phyloP scores from a whole-genome alignment of 1,140 invertebrate genomes.

The Papilio xuthus region DNA sequence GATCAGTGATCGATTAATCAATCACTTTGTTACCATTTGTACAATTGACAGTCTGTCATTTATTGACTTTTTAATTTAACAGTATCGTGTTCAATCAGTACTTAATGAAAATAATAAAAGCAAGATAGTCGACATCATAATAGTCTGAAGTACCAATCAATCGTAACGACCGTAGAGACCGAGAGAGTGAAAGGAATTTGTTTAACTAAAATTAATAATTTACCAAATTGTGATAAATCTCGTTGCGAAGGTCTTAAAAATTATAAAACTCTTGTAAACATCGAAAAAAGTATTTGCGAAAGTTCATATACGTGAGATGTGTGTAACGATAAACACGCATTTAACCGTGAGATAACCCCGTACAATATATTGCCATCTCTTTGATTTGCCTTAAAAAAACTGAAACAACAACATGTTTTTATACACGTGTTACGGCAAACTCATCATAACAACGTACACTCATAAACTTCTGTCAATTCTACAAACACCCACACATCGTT shows the following conservation, averaged over 20 bases:
- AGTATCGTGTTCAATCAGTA: not conserved
- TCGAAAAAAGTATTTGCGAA: too few species aligned
- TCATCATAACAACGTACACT: not conserved
- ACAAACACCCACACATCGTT: not conserved
- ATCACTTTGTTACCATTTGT: not conserved
- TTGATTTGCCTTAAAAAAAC: too few species aligned
- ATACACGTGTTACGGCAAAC: too few species aligned
- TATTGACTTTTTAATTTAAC: constrained; percentile 7
- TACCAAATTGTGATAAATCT: not conserved
- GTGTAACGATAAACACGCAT: not conserved
- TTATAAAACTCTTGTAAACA: too few species aligned
- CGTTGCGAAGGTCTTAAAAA: not conserved
- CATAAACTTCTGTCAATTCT: not conserved
- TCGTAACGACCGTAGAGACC: not conserved
- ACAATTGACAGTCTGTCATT: not conserved
- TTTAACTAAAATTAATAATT: not conserved
- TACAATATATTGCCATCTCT: too few species aligned
- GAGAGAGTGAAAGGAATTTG: constrained; percentile 6
- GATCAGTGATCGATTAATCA: not conserved
- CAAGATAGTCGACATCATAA: not conserved
- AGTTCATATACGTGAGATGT: not conserved
- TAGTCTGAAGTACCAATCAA: not conserved
- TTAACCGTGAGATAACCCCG: too few species aligned
- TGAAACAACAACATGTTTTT: too few species aligned
- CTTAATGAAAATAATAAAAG: not conserved